phyloP scores from a whole-genome alignment of 64 coral and sea anemone genomes.

The Actinia tenebrosa region DNA sequence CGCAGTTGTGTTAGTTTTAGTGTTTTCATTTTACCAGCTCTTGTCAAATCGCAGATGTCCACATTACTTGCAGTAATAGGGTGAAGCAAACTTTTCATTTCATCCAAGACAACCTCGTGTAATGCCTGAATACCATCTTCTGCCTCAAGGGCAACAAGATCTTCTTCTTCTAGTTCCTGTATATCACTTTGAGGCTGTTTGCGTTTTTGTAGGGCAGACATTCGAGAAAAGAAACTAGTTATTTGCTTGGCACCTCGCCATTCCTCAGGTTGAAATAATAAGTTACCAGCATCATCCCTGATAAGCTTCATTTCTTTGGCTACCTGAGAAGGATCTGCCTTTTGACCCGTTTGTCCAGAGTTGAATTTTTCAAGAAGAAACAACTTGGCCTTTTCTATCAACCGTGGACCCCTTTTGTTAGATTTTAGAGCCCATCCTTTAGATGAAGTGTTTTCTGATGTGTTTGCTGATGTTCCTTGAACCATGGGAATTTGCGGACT shows the following conservation, averaged over 20 bases:
- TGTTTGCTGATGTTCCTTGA: conserved; percentile 14
- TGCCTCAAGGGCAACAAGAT: conserved; percentile 30
- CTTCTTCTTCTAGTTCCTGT: conserved; percentile 24
- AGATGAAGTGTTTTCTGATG: conserved; percentile 22
- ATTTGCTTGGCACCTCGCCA: conserved; percentile 54
- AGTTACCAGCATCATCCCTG: conserved; percentile 31
- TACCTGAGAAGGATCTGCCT: conserved; percentile 46
- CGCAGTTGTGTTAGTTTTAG: conserved; percentile 29
- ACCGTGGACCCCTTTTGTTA: conserved; percentile 22
- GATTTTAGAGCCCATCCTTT: conserved; percentile 53
- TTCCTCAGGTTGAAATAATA: conserved; percentile 34
- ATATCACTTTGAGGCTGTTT: conserved; percentile 39
- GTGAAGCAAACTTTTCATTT: conserved; percentile 41
- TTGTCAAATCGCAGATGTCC: conserved; percentile 32
- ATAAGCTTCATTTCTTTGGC: conserved; percentile 49
- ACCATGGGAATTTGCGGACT: conserved; percentile 26
- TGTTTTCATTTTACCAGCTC: conserved; percentile 35
- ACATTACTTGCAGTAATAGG: conserved; percentile 33
- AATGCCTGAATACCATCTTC: conserved; percentile 47
- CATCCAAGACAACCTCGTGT: conserved; percentile 48
- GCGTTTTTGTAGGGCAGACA: conserved; percentile 48
- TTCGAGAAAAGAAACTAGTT: conserved; percentile 52
- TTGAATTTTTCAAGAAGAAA: conserved; percentile 61
- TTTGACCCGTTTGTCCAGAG: conserved; percentile 34
- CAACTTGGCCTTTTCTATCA: conserved; percentile 38